Evolutionary conservation across 2,113 vertebrate genomes (phyloP).

Genomic region (Muntiacus muntjak): DNA sequence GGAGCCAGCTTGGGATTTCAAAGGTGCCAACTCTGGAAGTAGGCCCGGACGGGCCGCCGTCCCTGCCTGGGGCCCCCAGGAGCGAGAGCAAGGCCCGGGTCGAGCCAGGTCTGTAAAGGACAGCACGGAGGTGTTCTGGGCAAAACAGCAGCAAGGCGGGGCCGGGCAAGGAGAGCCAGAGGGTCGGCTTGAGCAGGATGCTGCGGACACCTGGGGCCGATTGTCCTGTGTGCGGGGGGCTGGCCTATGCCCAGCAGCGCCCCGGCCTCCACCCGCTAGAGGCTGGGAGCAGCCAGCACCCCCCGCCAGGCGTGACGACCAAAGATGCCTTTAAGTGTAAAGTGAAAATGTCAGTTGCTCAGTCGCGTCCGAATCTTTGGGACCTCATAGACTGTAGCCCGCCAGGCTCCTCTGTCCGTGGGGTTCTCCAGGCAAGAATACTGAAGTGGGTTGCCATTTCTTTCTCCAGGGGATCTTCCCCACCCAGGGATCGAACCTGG

Average conservation of each 20-base stretch:
- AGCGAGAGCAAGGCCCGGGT: not conserved
- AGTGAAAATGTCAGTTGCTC: not conserved
- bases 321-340: not conserved
- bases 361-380: not conserved
- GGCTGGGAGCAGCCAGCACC: not conserved
- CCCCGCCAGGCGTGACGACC: not conserved
- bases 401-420: not conserved
- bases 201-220: rapidly evolving
- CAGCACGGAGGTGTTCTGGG: not conserved
- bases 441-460: not conserved
- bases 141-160: not conserved
- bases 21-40: not conserved
- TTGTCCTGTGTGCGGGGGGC: not conserved
- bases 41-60: rapidly evolving
- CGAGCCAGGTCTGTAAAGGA: not conserved
- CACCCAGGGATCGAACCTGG: not conserved
- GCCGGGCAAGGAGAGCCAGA: rapidly evolving
- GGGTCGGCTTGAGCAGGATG: rapidly evolving
- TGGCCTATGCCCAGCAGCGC: not conserved
- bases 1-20: not conserved
- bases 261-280: not conserved
- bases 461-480: not conserved
- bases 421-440: not conserved
- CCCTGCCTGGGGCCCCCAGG: not conserved
- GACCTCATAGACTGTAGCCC: not conserved